Evolutionary conservation across 1,140 invertebrate genomes (phyloP), one percentile per base, ranked within the genome.

Genomic region (Lanistes nyassanus): DNA sequence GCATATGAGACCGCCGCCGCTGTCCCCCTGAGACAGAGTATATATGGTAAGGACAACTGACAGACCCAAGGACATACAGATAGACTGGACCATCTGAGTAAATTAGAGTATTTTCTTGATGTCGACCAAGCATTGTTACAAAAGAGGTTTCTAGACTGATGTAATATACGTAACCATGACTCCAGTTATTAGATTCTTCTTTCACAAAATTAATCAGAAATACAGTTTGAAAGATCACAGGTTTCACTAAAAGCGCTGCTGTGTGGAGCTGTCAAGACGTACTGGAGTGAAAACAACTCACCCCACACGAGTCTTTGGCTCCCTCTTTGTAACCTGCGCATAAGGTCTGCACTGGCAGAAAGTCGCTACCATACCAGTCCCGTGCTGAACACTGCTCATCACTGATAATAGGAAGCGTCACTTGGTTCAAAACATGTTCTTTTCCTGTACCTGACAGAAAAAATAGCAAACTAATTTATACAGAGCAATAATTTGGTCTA

Each of bases 1-100:
- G 72, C 81, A 85, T 29, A 96, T 94, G 92, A 98, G 93, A 0
- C 96, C 96, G 5, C 96, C 96, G 56, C 96, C 96, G 47, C 95
- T 97, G 88, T 98, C 96, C 74, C 96, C 95, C 95, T 93, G 56
- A 7, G 62, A 67, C 19, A 72, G 26, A 72, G n/a, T n/a, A n/a
- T n/a, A n/a, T n/a, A n/a, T n/a, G n/a, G n/a, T n/a, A n/a, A n/a
- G n/a, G n/a, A n/a, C n/a, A n/a, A n/a, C n/a, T n/a, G n/a, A n/a
- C n/a, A n/a, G n/a, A n/a, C n/a, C n/a, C n/a, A n/a, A n/a, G n/a
- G n/a, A n/a, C n/a, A n/a, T n/a, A n/a, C n/a, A n/a, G n/a, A n/a
- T n/a, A n/a, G n/a, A n/a, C n/a, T n/a, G n/a, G n/a, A n/a, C n/a
- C n/a, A n/a, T n/a, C n/a, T n/a, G n/a, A n/a, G n/a, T n/a, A n/a